phyloP scores from a whole-genome alignment of 2,113 vertebrate species.

The Cebidichthys violaceus region DNA sequence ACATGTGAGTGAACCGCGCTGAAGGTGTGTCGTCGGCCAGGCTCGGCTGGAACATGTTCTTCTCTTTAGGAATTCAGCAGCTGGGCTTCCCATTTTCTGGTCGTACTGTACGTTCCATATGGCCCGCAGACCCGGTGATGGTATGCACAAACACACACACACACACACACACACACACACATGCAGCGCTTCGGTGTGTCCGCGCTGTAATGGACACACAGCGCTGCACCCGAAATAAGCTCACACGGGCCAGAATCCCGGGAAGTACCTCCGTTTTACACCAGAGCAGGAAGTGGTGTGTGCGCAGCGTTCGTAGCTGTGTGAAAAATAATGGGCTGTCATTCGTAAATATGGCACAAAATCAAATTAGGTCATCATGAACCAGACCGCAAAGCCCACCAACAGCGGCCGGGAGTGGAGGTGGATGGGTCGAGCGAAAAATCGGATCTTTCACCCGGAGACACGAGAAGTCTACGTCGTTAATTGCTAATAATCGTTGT shows the following conservation, averaged over 20 bases:
- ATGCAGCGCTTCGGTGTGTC: conserved; percentile 9
- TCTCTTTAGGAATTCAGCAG: conserved; percentile 60
- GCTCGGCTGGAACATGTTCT: conserved; percentile 51
- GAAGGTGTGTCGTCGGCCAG: conserved; percentile 34
- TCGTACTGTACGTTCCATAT: conserved; percentile 57
- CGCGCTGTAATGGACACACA: conserved; percentile 25
- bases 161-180: conserved; percentile 51
- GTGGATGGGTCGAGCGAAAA: no score
- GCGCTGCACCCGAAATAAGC: conserved; percentile 19
- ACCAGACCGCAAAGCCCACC: no score
- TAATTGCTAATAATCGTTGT: no score
- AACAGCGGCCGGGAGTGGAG: no score
- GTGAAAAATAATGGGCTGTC: no score
- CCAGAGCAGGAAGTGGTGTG: neutral
- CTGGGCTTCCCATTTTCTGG: conserved; percentile 42
- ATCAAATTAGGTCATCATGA: no score
- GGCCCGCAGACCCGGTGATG: conserved; percentile 44
- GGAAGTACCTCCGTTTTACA: neutral
- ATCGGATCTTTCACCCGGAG: no score
- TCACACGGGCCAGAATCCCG: neutral
- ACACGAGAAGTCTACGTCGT: no score
- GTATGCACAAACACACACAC: conserved; percentile 46
- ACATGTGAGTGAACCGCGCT: conserved; percentile 20
- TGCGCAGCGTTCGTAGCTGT: no score
- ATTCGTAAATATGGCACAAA: no score